Conservation (phyloP, 1,140 invertebrate genomes). For the Hormaphis cornu region DNA sequence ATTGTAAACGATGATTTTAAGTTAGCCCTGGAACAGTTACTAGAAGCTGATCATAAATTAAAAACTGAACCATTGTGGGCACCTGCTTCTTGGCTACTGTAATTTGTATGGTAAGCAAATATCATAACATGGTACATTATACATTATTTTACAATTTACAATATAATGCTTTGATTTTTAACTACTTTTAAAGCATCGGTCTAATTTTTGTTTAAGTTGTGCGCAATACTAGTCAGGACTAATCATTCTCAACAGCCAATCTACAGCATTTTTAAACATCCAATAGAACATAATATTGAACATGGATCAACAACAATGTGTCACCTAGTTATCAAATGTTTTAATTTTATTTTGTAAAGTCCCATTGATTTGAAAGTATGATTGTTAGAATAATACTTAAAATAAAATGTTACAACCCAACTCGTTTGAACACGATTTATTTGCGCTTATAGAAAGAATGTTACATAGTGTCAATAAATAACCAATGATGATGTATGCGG, state of each 20-base stretch:
- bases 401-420: not conserved
- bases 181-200: no score
- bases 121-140: no score
- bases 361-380: not conserved
- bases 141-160: no score
- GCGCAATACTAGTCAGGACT: not conserved
- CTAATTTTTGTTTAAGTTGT: not conserved
- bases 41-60: slow-evolving; percentile 69
- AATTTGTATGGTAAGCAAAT: slow-evolving; percentile 11
- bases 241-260: not conserved
- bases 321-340: not conserved
- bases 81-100: slow-evolving; percentile 87
- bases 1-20: slow-evolving; percentile 86
- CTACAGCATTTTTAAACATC: not conserved
- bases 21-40: slow-evolving; percentile 75
- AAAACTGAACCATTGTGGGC: slow-evolving; percentile 95
- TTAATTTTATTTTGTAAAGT: not conserved
- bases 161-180: no score
- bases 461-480: not conserved
- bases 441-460: slow-evolving; percentile 18
- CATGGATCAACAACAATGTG: not conserved
- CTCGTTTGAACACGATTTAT: not conserved
- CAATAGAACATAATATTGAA: not conserved
- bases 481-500: not conserved
- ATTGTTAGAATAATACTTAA: not conserved